A percentile compares a stretch with the other conserved stretches of the same genome.
Conservation (phyloP, 2,797 vertebrate species). For the Sphenopsis melanotis region DNA sequence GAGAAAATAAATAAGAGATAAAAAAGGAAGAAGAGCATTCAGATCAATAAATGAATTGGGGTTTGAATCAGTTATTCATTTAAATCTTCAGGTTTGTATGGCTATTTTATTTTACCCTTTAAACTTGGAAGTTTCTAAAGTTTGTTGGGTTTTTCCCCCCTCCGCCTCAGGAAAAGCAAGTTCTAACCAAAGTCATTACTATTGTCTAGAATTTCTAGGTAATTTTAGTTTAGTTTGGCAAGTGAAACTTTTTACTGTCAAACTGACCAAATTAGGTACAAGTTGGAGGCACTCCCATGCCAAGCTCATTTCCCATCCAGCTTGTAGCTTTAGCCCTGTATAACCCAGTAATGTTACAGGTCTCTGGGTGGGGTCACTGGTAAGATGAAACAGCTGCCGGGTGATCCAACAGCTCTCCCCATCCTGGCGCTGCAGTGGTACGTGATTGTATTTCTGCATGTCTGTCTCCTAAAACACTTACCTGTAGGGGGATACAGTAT, state of each 20-base stretch:
- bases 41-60: background rate
- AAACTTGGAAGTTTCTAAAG: background rate
- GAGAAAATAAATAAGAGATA: background rate
- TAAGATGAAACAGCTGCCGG: background rate
- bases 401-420: background rate
- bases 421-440: background rate
- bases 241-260: background rate
- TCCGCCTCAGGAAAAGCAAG: background rate
- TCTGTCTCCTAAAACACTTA: background rate
- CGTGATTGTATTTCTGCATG: background rate
- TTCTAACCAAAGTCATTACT: background rate
- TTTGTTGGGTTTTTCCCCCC: background rate
- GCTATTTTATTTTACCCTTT: background rate
- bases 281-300: background rate
- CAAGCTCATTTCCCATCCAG: background rate
- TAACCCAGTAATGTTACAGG: background rate
- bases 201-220: background rate
- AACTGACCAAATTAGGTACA: background rate
- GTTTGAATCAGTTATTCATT: background rate
- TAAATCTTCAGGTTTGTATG: background rate
- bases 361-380: background rate
- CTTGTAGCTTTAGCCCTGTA: background rate
- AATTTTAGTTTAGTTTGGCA: background rate
- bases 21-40: background rate
- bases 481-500: no score